A percentile compares a stretch with the other conserved stretches of the same genome.
phyloP scores from a whole-genome alignment of 2,888 invertebrate species.

The Lasioglossum marginatum region DNA sequence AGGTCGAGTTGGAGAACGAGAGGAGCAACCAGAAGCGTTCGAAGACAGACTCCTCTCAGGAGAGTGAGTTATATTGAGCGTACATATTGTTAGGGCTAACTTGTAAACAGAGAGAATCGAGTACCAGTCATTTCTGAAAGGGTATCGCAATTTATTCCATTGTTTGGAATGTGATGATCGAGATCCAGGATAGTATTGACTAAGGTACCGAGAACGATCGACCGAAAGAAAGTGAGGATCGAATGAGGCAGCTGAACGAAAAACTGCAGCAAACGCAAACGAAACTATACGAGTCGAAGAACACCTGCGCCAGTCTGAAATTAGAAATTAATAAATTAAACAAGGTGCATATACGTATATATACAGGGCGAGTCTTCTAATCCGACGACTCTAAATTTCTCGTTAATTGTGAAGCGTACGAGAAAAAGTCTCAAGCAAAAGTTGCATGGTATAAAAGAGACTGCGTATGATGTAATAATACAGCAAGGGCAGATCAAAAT shows the following conservation, averaged over 20 bases:
- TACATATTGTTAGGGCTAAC: background rate
- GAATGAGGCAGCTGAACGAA: constrained; percentile 87
- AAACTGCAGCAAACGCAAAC: constrained; percentile 87
- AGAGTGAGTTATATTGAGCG: constrained; percentile 45
- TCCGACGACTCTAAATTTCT: background rate
- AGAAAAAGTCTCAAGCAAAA: background rate
- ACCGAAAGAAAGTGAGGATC: constrained; percentile 84
- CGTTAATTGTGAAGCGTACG: background rate
- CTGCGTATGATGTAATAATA: background rate
- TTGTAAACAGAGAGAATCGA: background rate
- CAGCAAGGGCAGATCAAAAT: background rate
- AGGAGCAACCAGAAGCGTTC: constrained; percentile 9
- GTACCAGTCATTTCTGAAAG: background rate
- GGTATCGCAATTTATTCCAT: constrained; percentile 17
- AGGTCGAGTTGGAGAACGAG: constrained; percentile 70
- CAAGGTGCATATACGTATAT: constrained; percentile 83
- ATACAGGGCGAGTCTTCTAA: background rate
- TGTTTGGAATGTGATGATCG: constrained; percentile 49
- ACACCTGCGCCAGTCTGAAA: constrained; percentile 89
- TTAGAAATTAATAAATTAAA: constrained; percentile 90
- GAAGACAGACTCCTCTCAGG: constrained; percentile 9
- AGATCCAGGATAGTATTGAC: constrained; percentile 58
- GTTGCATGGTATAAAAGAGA: background rate
- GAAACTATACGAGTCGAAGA: constrained; percentile 90
- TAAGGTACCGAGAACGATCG: constrained; percentile 58